Conservation (phyloP, 2,888 invertebrate species). For the Epistrophe eligans region DNA sequence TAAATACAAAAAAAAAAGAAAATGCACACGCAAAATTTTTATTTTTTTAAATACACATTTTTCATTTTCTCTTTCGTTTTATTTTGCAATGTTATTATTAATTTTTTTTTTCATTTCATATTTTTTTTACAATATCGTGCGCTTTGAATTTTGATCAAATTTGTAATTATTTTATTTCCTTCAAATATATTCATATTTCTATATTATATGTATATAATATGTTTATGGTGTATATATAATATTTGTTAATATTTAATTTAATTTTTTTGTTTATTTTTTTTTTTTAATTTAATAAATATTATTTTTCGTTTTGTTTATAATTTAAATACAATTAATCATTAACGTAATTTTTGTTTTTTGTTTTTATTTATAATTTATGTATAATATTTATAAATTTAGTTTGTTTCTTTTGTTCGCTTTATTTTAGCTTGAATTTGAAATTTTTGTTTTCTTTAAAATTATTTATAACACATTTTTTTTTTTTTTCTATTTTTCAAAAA, state of each 20-base stretch:
- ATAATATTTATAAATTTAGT: constrained; percentile 75
- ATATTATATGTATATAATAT: constrained; percentile 44
- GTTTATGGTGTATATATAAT: constrained; percentile 55
- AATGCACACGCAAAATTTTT: constrained; percentile 8
- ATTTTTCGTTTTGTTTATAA: constrained; percentile 71
- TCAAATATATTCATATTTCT: constrained; percentile 56
- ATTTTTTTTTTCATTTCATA: constrained; percentile 9
- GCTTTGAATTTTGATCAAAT: constrained; percentile 63
- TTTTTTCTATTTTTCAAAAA: constrained; percentile 80
- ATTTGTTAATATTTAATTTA: constrained; percentile 58
- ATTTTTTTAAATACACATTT: constrained; percentile 53
- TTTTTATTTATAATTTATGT: constrained; percentile 66
- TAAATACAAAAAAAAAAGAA: constrained; percentile 35
- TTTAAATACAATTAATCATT: constrained; percentile 74
- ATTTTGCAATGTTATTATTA: constrained; percentile 19
- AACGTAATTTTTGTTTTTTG: constrained; percentile 59
- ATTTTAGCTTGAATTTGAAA: constrained; percentile 79
- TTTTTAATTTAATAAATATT: constrained; percentile 69
- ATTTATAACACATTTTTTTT: constrained; percentile 77
- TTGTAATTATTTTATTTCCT: constrained; percentile 44
- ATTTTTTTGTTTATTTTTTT: constrained; percentile 33
- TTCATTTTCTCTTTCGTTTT: constrained; percentile 19
- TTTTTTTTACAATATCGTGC: constrained; percentile 57
- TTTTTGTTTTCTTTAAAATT: constrained; percentile 68
- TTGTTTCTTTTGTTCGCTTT: constrained; percentile 77